Evolutionary conservation across 2,888 invertebrate genomes (phyloP).

Genomic region (Orchestes rusci): DNA sequence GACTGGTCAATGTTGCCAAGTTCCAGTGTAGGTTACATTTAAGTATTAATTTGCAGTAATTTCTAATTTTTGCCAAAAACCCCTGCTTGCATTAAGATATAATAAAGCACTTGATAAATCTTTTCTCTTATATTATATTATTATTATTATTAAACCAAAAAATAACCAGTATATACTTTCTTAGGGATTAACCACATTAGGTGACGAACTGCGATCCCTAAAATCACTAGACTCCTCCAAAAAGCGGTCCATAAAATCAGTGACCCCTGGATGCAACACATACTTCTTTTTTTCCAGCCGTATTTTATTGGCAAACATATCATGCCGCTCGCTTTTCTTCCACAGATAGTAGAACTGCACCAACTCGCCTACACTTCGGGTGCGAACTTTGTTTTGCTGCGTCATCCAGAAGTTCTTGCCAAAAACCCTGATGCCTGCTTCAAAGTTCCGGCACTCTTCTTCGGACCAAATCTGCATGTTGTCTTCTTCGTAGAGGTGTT

Average conservation of each 20-base stretch:
- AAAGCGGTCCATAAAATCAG: conserved; percentile 92
- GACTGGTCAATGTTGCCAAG: no score
- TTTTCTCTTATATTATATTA: background rate
- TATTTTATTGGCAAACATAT: conserved; percentile 82
- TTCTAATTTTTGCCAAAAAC: no score
- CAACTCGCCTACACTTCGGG: conserved; percentile 91
- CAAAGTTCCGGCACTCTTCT: conserved; percentile 95
- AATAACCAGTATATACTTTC: background rate
- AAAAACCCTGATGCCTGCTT: conserved; percentile 66
- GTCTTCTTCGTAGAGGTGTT: conserved; percentile 50
- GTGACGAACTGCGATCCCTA: conserved; percentile 63
- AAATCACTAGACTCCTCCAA: conserved; percentile 72
- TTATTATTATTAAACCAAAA: background rate
- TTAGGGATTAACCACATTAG: conserved; percentile 43
- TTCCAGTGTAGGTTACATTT: no score
- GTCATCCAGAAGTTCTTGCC: conserved; percentile 97
- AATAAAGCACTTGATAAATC: conserved; percentile 1
- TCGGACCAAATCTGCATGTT: conserved; percentile 75
- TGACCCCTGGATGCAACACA: conserved; percentile 84
- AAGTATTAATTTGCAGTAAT: no score
- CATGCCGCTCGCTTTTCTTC: conserved; percentile 98
- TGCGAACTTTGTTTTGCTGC: conserved; percentile 85
- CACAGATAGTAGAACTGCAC: conserved; percentile 96
- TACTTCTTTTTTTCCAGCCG: conserved; percentile 90
- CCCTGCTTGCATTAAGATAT: background rate